Evolutionary conservation across 1,140 invertebrate species (phyloP).

Genomic region (Drosophila serrata): DNA sequence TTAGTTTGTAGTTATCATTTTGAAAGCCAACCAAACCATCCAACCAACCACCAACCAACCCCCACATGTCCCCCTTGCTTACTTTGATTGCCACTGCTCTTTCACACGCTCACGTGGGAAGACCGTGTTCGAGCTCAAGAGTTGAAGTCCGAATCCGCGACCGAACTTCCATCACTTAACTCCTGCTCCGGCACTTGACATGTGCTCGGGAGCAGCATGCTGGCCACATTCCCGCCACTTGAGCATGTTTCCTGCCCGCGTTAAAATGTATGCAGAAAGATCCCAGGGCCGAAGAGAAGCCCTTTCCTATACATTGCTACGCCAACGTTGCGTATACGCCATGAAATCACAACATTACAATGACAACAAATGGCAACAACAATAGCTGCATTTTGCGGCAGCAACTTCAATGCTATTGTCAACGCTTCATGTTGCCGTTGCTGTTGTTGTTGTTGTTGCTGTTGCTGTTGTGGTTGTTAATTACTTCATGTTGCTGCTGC

Average conservation of each 20-base stretch:
- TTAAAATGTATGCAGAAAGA: conserved; percentile 59
- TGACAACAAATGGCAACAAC: conserved; percentile 57
- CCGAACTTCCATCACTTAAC: conserved; percentile 61
- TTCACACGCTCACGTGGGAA: conserved; percentile 82
- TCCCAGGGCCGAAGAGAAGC: conserved; percentile 22
- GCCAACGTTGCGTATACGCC: conserved; percentile 74
- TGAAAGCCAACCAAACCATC: conserved; percentile 18
- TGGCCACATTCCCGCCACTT: conserved; percentile 76
- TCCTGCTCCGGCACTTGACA: conserved; percentile 62
- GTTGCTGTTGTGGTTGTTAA: conserved; percentile 73
- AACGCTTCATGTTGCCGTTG: conserved; percentile 67
- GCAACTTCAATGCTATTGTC: conserved; percentile 79
- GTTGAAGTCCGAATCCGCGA: conserved; percentile 11
- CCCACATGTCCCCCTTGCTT: conserved; percentile 6
- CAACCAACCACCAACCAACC: too few relatives aligned
- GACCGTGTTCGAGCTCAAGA: conserved; percentile 5
- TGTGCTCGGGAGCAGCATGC: conserved; percentile 50
- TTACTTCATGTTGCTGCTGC: conserved; percentile 78
- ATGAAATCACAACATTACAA: conserved; percentile 70
- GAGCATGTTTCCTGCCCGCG: conserved; percentile 75
- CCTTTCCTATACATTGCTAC: conserved; percentile 2
- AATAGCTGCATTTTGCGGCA: conserved; percentile 45
- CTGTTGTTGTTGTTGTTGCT: conserved; percentile 42
- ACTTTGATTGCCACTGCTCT: conserved; percentile 35
- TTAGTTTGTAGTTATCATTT: conserved; percentile 56